Conservation (phyloP, 2,888 invertebrate species). For the Eupithecia pulchellata region DNA sequence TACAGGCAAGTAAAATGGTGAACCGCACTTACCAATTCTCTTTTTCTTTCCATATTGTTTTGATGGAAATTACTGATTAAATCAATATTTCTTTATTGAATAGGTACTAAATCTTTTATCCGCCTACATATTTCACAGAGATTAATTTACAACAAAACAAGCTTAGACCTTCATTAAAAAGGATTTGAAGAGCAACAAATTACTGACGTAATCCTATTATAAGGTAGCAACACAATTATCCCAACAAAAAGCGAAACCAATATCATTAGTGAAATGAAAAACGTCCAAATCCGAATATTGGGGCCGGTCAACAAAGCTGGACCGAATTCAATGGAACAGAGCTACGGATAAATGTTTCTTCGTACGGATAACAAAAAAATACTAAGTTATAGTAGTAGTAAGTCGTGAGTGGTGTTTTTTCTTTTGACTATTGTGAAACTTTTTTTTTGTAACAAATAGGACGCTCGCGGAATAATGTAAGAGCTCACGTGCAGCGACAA, state of each 20-base stretch:
- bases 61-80: neutral
- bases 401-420: neutral
- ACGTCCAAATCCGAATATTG: conserved; percentile 31
- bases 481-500: neutral
- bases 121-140: neutral
- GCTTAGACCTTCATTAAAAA: conserved; percentile 8
- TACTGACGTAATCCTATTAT: conserved; percentile 26
- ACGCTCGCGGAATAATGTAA: neutral
- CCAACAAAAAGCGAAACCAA: conserved; percentile 29
- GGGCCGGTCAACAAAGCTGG: conserved; percentile 35
- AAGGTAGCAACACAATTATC: conserved; percentile 22
- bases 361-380: conserved; percentile 31
- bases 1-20: neutral
- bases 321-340: conserved; percentile 41
- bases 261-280: conserved; percentile 40
- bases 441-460: neutral
- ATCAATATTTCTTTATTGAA: neutral
- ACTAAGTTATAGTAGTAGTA: neutral
- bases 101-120: neutral
- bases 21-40: neutral
- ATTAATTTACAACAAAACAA: conserved; percentile 3
- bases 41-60: neutral
- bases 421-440: neutral
- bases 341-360: conserved; percentile 10
- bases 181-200: conserved; percentile 8